These are phyloP conservation scores for Mixornis gularis DNA, from an alignment of 2,113 vertebrate species.

Conservation along the genomic window DNA sequence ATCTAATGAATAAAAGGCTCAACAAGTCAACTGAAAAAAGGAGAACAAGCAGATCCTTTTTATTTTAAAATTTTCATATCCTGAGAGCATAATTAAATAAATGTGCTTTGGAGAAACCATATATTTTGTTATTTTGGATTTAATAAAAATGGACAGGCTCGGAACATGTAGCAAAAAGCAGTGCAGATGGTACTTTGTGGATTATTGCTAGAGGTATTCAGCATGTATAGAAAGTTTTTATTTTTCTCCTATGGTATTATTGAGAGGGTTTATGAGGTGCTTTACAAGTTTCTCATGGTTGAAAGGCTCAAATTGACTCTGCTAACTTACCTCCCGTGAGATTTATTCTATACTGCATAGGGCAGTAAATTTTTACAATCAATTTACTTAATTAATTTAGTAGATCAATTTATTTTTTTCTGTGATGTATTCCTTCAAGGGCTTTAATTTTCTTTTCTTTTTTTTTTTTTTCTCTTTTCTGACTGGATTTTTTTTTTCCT, in stretches of 20 bases:
- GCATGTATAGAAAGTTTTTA: neutral
- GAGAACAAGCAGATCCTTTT: neutral
- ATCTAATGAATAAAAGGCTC: neutral
- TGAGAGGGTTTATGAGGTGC: constrained; percentile 57
- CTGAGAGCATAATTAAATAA: neutral
- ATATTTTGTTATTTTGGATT: neutral
- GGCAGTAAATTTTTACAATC: constrained; percentile 65
- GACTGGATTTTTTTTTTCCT: constrained; percentile 4
- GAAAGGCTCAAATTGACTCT: constrained; percentile 56
- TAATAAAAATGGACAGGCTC: neutral
- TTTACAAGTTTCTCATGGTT: constrained; percentile 52
- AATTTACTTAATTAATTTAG: constrained; percentile 71
- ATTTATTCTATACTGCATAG: constrained; percentile 43
- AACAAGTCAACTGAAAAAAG: neutral
- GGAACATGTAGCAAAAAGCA: neutral
- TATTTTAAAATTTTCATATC: neutral
- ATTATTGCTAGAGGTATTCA: neutral
- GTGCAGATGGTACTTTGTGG: neutral
- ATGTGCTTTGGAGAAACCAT: neutral
- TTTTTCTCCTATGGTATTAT: constrained; percentile 28
- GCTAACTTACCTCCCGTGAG: constrained; percentile 45
- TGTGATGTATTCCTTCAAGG: constrained; percentile 63
- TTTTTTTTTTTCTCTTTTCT: neutral
- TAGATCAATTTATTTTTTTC: constrained; percentile 69
- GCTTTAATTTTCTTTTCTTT: constrained; percentile 47